Percentiles rank a stretch among this genome's conserved stretches.
Evolutionary conservation across 1,140 invertebrate species (phyloP).

Genomic region (Zaprionus tsacasi): DNA sequence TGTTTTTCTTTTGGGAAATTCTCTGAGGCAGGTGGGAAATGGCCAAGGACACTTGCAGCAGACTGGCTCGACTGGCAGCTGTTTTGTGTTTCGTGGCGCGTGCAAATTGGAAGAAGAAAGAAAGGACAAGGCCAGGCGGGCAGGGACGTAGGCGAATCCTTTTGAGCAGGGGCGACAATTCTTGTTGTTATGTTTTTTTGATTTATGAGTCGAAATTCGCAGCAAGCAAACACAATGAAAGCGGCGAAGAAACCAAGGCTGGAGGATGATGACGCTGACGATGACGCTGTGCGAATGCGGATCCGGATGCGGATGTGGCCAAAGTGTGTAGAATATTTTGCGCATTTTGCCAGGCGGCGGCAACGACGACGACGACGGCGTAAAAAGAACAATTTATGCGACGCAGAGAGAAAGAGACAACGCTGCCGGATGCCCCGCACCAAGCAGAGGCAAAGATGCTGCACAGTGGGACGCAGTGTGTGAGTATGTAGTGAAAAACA

Average conservation of each 20-base stretch:
- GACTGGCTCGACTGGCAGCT: constrained; percentile 50
- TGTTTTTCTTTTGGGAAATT: constrained; percentile 13
- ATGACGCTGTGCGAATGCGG: constrained; percentile 23
- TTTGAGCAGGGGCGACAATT: constrained; percentile 39
- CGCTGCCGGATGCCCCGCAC: constrained; percentile 25
- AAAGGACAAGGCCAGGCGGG: background rate
- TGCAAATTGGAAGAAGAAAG: constrained; percentile 58
- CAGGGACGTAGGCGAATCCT: background rate
- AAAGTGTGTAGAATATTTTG: constrained; percentile 68
- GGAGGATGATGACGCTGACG: constrained; percentile 28
- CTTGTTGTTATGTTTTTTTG: constrained; percentile 76
- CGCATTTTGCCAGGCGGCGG: constrained; percentile 37
- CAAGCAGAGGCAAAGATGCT: constrained; percentile 3
- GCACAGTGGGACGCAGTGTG: constrained; percentile 23
- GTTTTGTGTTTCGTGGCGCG: constrained; percentile 61
- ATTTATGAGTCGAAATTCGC: constrained; percentile 79
- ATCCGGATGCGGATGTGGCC: constrained; percentile 19
- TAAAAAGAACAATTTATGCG: constrained; percentile 70
- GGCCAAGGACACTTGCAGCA: constrained; percentile 39
- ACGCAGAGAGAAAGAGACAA: constrained; percentile 41
- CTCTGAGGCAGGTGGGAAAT: constrained; percentile 46
- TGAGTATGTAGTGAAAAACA: too few relatives aligned
- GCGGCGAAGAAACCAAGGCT: constrained; percentile 13
- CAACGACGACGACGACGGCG: background rate
- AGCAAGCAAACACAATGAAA: constrained; percentile 63